Evolutionary conservation across 1,140 invertebrate genomes (phyloP).

Genomic region (Sweltsa coloradensis): DNA sequence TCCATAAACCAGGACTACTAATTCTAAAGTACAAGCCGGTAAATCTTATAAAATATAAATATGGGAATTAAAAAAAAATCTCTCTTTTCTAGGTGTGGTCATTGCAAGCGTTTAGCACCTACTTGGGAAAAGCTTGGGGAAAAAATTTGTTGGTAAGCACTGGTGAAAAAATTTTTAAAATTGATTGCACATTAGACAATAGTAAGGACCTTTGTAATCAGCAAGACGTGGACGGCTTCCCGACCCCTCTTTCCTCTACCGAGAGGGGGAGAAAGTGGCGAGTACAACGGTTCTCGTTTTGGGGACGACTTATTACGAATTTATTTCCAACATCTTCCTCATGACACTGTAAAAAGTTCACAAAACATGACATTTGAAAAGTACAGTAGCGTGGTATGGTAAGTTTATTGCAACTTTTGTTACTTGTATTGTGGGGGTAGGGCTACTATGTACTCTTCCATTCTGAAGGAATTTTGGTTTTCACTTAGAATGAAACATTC

Average conservation of each 20-base stretch:
- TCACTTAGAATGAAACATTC: no score
- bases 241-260: conserved; percentile 52
- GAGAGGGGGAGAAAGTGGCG: conserved; percentile 48
- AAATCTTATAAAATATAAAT: conserved; percentile 6
- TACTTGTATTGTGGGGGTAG: not conserved
- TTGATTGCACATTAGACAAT: conserved; percentile 51
- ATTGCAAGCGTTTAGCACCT: conserved; percentile 55
- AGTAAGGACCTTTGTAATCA: conserved; percentile 51
- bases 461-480: no score
- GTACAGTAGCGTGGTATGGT: no score
- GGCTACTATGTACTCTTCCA: no score
- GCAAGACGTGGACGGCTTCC: conserved; percentile 53
- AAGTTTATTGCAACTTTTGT: not conserved
- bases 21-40: not conserved
- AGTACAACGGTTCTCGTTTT: conserved; percentile 56
- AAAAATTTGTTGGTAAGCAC: conserved; percentile 38
- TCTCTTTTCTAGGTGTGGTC: conserved; percentile 41
- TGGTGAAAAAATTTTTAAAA: conserved; percentile 52
- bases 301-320: conserved; percentile 53
- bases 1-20: not conserved
- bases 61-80: conserved; percentile 6
- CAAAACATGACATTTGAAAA: not conserved
- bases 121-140: conserved; percentile 57
- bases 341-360: conserved; percentile 37
- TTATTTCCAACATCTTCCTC: conserved; percentile 38